These are phyloP conservation scores for Struthidea cinerea DNA, from an alignment of 2,113 vertebrate species.

Conservation along the genomic window DNA sequence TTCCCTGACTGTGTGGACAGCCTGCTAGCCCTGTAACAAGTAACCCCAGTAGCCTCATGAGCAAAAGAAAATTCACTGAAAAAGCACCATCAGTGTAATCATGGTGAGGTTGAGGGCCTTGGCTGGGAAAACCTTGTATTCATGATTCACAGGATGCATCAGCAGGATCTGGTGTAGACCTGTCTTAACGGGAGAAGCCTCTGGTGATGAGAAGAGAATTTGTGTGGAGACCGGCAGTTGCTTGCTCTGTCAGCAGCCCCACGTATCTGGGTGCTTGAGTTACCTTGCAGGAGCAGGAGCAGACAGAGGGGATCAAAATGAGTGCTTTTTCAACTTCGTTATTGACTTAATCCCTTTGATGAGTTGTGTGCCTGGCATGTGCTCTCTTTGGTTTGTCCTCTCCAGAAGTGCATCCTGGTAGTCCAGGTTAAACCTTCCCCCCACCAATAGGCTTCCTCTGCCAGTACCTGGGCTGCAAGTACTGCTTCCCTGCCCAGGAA, in stretches of 20 bases:
- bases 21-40: not conserved
- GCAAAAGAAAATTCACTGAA: not conserved
- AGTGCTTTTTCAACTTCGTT: not conserved
- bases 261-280: rapidly evolving
- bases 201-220: not conserved
- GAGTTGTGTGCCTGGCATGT: not conserved
- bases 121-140: not conserved
- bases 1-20: not conserved
- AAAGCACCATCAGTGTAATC: not conserved
- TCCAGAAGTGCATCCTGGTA: not conserved
- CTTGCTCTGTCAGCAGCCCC: not conserved
- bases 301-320: not conserved
- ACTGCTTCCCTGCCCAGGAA: not conserved
- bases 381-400: not conserved
- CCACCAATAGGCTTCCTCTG: not conserved
- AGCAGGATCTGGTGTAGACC: conserved; percentile 3
- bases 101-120: not conserved
- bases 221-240: not conserved
- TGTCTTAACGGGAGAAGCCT: not conserved
- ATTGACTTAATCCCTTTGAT: not conserved
- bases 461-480: not conserved
- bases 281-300: not conserved
- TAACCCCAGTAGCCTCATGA: not conserved
- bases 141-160: conserved; percentile 8
- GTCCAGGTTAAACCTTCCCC: not conserved